These are phyloP conservation scores for Strix uralensis DNA, from an alignment of 2,113 vertebrate species.

Conservation along the genomic window DNA sequence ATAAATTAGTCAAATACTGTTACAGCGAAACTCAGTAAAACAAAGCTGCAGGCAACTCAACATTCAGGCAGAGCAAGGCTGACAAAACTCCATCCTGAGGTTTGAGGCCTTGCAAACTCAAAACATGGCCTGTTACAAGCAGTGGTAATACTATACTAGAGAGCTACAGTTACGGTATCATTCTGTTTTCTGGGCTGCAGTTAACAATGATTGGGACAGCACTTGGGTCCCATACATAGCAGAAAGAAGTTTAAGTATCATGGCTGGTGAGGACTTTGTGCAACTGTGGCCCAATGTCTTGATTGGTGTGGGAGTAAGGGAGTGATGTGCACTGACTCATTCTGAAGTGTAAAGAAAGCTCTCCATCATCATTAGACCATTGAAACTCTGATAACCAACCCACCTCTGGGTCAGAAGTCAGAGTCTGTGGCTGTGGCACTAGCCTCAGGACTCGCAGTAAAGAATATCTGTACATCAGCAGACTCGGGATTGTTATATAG, in stretches of 20 bases:
- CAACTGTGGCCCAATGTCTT: background rate
- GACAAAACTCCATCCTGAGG: background rate
- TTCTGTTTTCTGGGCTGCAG: background rate
- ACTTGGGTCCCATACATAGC: background rate
- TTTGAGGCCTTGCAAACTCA: background rate
- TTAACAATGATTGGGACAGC: background rate
- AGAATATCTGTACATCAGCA: background rate
- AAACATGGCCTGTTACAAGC: background rate
- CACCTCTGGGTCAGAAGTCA: background rate
- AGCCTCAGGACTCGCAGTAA: background rate
- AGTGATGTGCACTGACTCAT: background rate
- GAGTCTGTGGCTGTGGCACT: too few relatives aligned
- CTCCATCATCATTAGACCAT: background rate
- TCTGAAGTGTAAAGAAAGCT: background rate
- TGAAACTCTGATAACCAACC: background rate
- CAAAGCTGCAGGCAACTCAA: background rate
- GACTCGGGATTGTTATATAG: accelerated
- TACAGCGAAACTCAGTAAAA: background rate
- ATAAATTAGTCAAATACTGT: background rate
- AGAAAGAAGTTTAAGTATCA: background rate
- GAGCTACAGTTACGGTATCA: background rate
- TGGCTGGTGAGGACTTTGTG: background rate
- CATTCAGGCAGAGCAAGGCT: background rate
- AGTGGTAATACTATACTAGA: too few relatives aligned
- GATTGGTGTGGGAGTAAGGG: background rate